Conservation (phyloP, 2,113 vertebrate species). For the Poeciliopsis occidentalis region DNA sequence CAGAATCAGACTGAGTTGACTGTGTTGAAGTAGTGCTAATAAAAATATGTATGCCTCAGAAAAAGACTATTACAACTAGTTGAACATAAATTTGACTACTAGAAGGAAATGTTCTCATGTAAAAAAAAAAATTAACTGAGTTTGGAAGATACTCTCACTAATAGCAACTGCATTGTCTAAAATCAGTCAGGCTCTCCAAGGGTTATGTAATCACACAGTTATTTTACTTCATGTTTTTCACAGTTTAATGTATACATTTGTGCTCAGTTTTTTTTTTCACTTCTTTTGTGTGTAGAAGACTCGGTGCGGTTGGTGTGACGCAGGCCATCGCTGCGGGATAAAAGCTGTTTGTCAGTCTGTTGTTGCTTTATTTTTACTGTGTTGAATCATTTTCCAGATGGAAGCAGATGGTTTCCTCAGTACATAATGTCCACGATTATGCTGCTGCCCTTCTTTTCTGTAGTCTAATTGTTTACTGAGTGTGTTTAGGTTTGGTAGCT, state of each 20-base stretch:
- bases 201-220: no score
- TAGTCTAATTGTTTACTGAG: not conserved
- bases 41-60: not conserved
- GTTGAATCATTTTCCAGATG: not conserved
- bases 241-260: not conserved
- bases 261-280: not conserved
- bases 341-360: not conserved
- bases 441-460: not conserved
- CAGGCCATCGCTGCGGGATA: not conserved
- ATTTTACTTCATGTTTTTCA: no score
- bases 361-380: not conserved
- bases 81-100: not conserved
- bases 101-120: no score
- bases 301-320: no score
- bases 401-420: not conserved
- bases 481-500: not conserved
- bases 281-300: not conserved
- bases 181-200: no score
- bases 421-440: not conserved
- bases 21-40: not conserved
- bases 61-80: not conserved
- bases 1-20: conserved; percentile 44
- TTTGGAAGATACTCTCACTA: not conserved
- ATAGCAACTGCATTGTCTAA: not conserved
- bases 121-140: not conserved